Percentiles rank a stretch among this genome's conserved stretches.
Evolutionary conservation across 2,113 vertebrate species (phyloP).

Genomic region (Peromyscus maniculatus): DNA sequence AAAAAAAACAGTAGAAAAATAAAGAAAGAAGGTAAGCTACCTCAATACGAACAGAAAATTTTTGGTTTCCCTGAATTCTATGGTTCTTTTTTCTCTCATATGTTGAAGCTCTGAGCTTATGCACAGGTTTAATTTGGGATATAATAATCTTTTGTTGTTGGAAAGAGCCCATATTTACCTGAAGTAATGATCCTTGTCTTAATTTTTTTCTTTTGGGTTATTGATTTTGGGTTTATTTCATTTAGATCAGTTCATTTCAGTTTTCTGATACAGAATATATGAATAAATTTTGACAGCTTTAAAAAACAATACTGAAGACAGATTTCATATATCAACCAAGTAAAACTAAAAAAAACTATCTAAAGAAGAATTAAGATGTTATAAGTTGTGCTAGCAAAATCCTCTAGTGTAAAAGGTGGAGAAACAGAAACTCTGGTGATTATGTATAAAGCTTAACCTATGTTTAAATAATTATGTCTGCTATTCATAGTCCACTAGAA

Average conservation of each 20-base stretch:
- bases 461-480: conserved; percentile 48
- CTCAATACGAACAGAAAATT: neutral
- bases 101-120: conserved; percentile 1
- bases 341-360: neutral
- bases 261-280: conserved; percentile 56
- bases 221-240: neutral
- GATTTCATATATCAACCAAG: neutral
- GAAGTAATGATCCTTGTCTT: neutral
- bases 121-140: neutral
- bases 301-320: neutral
- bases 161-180: neutral
- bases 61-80: neutral
- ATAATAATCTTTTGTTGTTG: neutral
- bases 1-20: neutral
- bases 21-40: neutral
- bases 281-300: neutral
- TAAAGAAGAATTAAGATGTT: conserved; percentile 40
- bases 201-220: conserved; percentile 17
- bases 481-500: conserved; percentile 23
- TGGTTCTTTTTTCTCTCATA: neutral
- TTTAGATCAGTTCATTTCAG: conserved; percentile 34
- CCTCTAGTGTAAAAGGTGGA: neutral
- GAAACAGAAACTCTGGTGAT: conserved; percentile 18
- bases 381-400: conserved; percentile 38
- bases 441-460: conserved; percentile 35